Evolutionary conservation across 1,140 invertebrate species (phyloP).

Genomic region (Coenobita brevimanus): DNA sequence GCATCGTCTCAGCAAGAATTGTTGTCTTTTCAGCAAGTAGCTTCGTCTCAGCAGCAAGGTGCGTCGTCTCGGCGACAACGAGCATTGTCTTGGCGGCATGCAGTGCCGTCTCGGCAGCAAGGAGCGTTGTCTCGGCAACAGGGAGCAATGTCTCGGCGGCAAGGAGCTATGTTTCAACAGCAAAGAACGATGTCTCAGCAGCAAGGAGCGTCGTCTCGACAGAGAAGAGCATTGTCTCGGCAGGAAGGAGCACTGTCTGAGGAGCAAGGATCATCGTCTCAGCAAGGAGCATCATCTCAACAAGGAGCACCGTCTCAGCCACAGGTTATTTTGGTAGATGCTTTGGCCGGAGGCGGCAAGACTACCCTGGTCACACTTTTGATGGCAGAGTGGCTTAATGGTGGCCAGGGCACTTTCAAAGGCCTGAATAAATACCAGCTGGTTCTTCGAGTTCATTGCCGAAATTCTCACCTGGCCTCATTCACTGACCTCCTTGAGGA

Average conservation of each 20-base stretch:
- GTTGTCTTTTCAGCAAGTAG: too few species aligned
- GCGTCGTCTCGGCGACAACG: too few species aligned
- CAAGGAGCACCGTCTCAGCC: background rate
- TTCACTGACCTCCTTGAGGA: background rate
- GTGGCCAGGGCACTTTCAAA: background rate
- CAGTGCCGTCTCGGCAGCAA: too few species aligned
- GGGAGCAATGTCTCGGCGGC: too few species aligned
- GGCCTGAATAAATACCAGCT: constrained; percentile 24
- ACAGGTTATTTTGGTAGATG: background rate
- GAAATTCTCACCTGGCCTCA: constrained; percentile 1
- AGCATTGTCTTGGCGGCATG: too few species aligned
- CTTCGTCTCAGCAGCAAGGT: background rate
- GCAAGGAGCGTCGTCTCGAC: too few species aligned
- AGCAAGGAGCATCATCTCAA: background rate
- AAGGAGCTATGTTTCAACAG: too few species aligned
- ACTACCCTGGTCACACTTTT: constrained; percentile 15
- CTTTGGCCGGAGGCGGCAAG: constrained; percentile 17
- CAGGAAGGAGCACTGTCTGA: too few species aligned
- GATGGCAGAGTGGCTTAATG: constrained; percentile 7
- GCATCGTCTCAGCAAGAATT: background rate
- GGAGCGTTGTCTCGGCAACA: too few species aligned
- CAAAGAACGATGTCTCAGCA: too few species aligned
- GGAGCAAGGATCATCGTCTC: background rate
- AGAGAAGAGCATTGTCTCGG: too few species aligned
- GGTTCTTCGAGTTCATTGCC: background rate